Evolutionary conservation across 2,113 vertebrate species (phyloP), one percentile per base, ranked within the genome.

Genomic region (Astur gentilis): DNA sequence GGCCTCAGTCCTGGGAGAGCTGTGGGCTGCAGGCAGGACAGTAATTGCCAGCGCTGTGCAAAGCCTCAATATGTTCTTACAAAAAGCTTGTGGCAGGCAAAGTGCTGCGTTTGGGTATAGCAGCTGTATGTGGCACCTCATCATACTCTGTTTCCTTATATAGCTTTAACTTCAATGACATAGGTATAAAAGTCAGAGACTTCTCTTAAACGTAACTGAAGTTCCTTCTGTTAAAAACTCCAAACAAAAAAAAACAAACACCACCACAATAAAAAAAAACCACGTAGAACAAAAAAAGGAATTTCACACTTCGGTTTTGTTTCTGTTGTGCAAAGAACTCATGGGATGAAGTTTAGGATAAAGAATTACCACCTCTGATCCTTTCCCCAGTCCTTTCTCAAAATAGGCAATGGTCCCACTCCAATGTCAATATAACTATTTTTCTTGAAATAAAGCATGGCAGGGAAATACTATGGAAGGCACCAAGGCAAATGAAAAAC

Each of bases 251-350:
- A 0, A 36, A 36, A n/a, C n/a, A 36, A 36, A 7, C 36, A 36
- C 36, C 36, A 36, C 36, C 10, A 19, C 4, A 80, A 26, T 62
- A 67, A 4, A 9, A 84, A 71, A 64, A 34, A 42, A 13, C 10
- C 10, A 40, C 0, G 0, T 3, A 50, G 10, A 38, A 32, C 2
- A 34, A 15, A 13, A 32, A 34, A 32, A 55, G 11, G 29, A 23
- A 54, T 84, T 75, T 49, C 44, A 16, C 5, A 17, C 38, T 87
- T 55, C 0, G 1, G 3, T 29, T 65, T 77, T 38, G 4, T 60
- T 92, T 72, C 4, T 3, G 25, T 47, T 60, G 38, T 50, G 32
- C 29, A 32, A 82, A 75, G 15, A 49, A 0, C 11, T 16, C n/a
- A 62, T 0, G 0, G 54, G 40, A 62, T 45, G 5, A 78, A 57